These are phyloP conservation scores for Helicoverpa armigera DNA, from an alignment of 1,140 invertebrate genomes.

Conservation along the genomic window DNA sequence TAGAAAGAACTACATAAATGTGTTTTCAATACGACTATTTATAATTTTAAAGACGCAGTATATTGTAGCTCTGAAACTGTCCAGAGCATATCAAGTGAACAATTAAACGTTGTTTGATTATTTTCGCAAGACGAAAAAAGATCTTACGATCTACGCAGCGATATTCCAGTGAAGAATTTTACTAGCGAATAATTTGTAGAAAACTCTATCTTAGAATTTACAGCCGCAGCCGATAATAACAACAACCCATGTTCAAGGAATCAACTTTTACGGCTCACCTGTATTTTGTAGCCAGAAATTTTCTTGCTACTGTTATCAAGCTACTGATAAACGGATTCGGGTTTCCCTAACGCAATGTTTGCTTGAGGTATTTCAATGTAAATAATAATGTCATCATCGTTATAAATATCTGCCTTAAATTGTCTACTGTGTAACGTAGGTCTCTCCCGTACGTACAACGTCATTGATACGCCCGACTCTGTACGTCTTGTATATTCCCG, in stretches of 20 bases:
- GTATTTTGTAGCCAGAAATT: neutral
- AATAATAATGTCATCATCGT: neutral
- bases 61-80: slow-evolving; percentile 49
- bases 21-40: slow-evolving; percentile 48
- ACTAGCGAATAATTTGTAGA: neutral
- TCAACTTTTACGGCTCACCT: neutral
- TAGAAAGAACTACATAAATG: slow-evolving; percentile 29
- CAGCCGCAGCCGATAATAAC: neutral
- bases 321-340: slow-evolving; percentile 31
- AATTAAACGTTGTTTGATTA: slow-evolving; percentile 61
- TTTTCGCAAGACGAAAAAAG: slow-evolving; percentile 59
- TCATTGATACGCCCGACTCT: too few relatives aligned
- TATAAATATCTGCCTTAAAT: too few relatives aligned
- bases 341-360: slow-evolving; percentile 27
- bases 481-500: too few relatives aligned
- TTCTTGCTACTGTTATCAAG: neutral
- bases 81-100: slow-evolving; percentile 60
- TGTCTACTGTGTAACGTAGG: too few relatives aligned
- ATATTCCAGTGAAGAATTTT: slow-evolving; percentile 10
- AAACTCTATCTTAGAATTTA: slow-evolving; percentile 42
- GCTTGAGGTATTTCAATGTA: neutral
- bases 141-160: slow-evolving; percentile 53
- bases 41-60: slow-evolving; percentile 39
- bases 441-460: too few relatives aligned
- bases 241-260: slow-evolving; percentile 4